A percentile compares a stretch with the other conserved stretches of the same genome.
Conservation (phyloP, 1,140 invertebrate genomes). For the Drosophila truncata region DNA sequence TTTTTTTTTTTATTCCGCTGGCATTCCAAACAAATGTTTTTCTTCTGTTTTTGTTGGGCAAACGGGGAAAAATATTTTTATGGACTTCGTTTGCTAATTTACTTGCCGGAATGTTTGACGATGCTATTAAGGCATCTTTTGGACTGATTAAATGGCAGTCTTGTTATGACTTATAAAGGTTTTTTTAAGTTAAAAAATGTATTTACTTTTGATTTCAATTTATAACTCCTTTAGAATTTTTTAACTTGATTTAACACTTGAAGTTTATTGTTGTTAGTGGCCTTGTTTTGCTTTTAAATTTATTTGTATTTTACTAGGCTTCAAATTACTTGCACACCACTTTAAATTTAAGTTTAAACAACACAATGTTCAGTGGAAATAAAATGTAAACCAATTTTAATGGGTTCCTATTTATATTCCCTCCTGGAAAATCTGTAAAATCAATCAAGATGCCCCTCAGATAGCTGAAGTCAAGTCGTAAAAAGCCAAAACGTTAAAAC, state of each 20-base stretch:
- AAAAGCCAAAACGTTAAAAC: constrained; percentile 7
- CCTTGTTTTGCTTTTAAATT: neutral
- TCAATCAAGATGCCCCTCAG: constrained; percentile 21
- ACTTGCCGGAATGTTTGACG: constrained; percentile 37
- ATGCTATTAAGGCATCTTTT: constrained; percentile 25
- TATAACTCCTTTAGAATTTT: neutral
- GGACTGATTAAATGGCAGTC: constrained; percentile 15
- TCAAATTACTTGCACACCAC: neutral
- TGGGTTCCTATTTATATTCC: neutral
- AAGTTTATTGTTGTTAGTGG: neutral
- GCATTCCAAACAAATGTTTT: constrained; percentile 65
- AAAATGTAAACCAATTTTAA: constrained; percentile 14
- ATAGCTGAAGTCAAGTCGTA: constrained; percentile 13
- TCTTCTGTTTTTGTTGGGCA: neutral
- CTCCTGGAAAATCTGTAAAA: constrained; percentile 19
- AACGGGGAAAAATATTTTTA: constrained; percentile 40
- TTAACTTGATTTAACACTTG: neutral
- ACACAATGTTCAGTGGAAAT: neutral
- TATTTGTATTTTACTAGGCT: neutral
- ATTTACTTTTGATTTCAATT: neutral
- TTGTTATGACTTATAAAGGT: constrained; percentile 5
- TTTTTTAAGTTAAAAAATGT: neutral
- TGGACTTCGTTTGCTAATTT: constrained; percentile 45
- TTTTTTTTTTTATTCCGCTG: constrained; percentile 14
- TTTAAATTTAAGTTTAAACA: neutral